Base-by-base conservation (phyloP, 2,797 vertebrate genomes). In the Clarias fuscus region DNA sequence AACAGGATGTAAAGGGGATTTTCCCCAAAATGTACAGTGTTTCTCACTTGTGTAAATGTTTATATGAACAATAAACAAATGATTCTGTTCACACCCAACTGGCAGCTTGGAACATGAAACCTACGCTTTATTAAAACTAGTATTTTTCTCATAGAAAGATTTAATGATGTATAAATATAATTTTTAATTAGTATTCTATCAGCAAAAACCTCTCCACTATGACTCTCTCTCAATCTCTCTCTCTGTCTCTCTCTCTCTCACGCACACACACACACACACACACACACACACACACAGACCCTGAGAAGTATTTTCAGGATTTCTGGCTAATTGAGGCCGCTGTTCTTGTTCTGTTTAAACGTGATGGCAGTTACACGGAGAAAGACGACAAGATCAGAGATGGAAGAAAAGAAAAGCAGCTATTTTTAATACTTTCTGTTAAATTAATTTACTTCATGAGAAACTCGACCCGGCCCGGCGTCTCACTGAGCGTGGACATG, bases 351-450 rank as follows among this genome's bases (percentile, higher is more conserved):
- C 73, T 37, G 27, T 85, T 73, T 68, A 56, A 67, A 61, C 14
- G 84, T 27, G 84, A 68, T 56, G 73, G 58, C 76, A 71, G 84
- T 24, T 58, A 30, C 64, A 64, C 13, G 27, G 15, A 14, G 64
- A 67, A 3, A 70, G 27, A 18, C 7, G 27, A 5, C 3, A 14
- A 43, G 24, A 43, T 8, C 71, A 64, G 59, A 33, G n/a, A 64
- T n/a, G 37, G 15, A 18, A 22, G 22, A 40, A 11, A 67, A 67
- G 7, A n/a, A n/a, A 17, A 17, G 65, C n/a, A 15, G 5, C 65
- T 67, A 27, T 27, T 1, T 10, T 65, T 13, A 1, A 10, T 67
- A 30, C 13, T 30, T 67, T 2, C 14, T 15, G 27, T n/a, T 67
- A n/a, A 7, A 67, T 7, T 30, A 2, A 30, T 67, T 67, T 30